phyloP scores from a whole-genome alignment of 2,113 vertebrate species.

The Entelurus aequoreus region DNA sequence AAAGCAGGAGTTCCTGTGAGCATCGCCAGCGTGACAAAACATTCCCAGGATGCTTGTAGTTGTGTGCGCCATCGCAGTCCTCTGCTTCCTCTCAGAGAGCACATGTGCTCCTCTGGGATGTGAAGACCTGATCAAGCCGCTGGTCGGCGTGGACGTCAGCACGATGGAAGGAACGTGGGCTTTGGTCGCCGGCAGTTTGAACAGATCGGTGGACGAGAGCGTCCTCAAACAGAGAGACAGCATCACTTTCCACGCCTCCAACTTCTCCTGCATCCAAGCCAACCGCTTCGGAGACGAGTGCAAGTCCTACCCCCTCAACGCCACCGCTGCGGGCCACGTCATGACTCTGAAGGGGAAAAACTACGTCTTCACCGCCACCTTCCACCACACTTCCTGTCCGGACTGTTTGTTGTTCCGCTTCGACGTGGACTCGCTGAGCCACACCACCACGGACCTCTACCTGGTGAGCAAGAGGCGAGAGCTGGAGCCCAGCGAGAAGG shows the following conservation, averaged over 20 bases:
- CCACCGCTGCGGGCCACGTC: not conserved
- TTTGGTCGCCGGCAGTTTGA: slow-evolving; percentile 8
- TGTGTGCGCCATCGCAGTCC: not conserved
- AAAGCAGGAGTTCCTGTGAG: not conserved
- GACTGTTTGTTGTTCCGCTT: slow-evolving; percentile 8
- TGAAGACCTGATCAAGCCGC: not conserved
- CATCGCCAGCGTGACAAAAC: not conserved
- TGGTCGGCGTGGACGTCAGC: not conserved
- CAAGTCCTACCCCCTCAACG: not conserved
- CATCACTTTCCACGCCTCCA: not conserved
- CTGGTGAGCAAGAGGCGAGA: slow-evolving; percentile 19
- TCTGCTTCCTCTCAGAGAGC: not conserved
- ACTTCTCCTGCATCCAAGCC: not conserved
- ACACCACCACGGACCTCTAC: not conserved
- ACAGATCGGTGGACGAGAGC: not conserved
- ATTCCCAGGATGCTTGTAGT: not conserved
- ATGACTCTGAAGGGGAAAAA: not conserved
- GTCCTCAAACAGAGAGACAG: slow-evolving; percentile 3
- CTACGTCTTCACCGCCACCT: not conserved
- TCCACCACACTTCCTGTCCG: not conserved
- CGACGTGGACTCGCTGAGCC: not conserved
- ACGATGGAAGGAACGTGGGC: slow-evolving; percentile 3
- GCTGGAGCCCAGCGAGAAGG: slow-evolving; percentile 8
- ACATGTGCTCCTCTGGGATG: not conserved
- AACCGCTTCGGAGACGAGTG: slow-evolving; percentile 6